These are phyloP conservation scores for Archips crataeganus DNA, from an alignment of 2,888 invertebrate species.

Conservation along the genomic window DNA sequence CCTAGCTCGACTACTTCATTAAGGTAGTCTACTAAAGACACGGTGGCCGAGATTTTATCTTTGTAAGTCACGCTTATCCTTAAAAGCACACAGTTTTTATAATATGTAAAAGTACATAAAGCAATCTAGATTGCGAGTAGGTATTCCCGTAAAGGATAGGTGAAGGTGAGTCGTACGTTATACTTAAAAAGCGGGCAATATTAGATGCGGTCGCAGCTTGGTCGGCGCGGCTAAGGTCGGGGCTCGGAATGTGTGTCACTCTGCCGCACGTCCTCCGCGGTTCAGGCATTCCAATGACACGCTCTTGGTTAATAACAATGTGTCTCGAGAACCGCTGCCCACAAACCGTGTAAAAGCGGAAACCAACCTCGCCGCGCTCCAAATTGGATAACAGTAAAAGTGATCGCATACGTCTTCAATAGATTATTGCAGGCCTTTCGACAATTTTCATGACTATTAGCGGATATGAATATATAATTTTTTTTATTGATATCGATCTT, in stretches of 20 bases:
- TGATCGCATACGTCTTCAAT: conserved; percentile 81
- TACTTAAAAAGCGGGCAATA: conserved; percentile 9
- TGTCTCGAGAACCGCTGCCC: conserved; percentile 67
- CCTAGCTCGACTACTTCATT: neutral
- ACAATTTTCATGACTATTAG: conserved; percentile 71
- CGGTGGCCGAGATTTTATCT: conserved; percentile 11
- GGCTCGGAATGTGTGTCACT: conserved; percentile 72
- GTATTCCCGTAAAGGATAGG: conserved; percentile 5
- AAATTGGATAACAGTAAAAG: conserved; percentile 85
- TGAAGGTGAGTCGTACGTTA: neutral
- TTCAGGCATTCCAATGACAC: conserved; percentile 69
- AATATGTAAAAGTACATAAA: neutral
- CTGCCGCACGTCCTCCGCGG: conserved; percentile 67
- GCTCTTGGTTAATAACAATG: conserved; percentile 76
- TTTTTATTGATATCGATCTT: conserved; percentile 1
- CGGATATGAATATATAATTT: conserved; percentile 52
- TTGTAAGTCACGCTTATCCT: neutral
- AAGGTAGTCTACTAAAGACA: neutral
- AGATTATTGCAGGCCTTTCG: conserved; percentile 64
- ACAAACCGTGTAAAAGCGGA: conserved; percentile 84
- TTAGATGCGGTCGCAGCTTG: conserved; percentile 17
- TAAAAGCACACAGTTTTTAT: neutral
- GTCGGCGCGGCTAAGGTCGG: conserved; percentile 53
- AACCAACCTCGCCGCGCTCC: conserved; percentile 78
- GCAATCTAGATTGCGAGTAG: neutral